Base-by-base conservation (phyloP, 1,140 invertebrate species). In the Drosophila dunni region DNA sequence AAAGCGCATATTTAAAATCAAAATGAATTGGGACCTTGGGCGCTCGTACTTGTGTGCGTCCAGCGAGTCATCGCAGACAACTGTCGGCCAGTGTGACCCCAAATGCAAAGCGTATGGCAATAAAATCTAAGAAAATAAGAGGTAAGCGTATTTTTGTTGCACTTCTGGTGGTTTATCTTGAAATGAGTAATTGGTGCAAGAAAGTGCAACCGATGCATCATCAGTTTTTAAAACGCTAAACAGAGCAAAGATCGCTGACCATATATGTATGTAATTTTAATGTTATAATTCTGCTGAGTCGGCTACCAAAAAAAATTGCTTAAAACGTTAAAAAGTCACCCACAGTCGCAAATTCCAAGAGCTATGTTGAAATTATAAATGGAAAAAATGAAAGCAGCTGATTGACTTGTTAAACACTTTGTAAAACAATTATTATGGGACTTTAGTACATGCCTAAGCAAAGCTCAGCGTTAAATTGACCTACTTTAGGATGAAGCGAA, bases 381-480 rank as follows among this genome's bases (percentile, higher is more conserved):
- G 17, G 5, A 51, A 46, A 11, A 29, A n/a, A 53, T 42, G 15
- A 11, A 48, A 62, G 58, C 63, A 53, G n/a, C 33, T 36, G 24
- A 45, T 48, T 64, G 33, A 53, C 15, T 75, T 10, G 42, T 57
- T 46, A 13, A 20, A 57, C 38, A 51, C 53, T 46, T 58, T 53
- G 9, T 54, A 46, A 15, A 53, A 66, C 29, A 20, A 50, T 11
- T 46, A 1, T 36, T 29, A 7, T 6, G 45, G n/a, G 9, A 40
- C 11, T 67, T 45, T 7, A 73, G 56, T 56, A 56, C 17, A 73
- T 20, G 46, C 40, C 24, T 42, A 33, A 61, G 72, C 72, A 70
- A 40, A 75, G 66, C 67, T 70, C 66, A 75, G 67, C 72, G 48
- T 60, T 61, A 11, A 24, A 61, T 72, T 40, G 33, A 75, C 73